A percentile compares a stretch with the other conserved stretches of the same genome.
These are phyloP conservation scores for Anser brachyrhynchus DNA, from an alignment of 2,113 vertebrate genomes.

Conservation along the genomic window DNA sequence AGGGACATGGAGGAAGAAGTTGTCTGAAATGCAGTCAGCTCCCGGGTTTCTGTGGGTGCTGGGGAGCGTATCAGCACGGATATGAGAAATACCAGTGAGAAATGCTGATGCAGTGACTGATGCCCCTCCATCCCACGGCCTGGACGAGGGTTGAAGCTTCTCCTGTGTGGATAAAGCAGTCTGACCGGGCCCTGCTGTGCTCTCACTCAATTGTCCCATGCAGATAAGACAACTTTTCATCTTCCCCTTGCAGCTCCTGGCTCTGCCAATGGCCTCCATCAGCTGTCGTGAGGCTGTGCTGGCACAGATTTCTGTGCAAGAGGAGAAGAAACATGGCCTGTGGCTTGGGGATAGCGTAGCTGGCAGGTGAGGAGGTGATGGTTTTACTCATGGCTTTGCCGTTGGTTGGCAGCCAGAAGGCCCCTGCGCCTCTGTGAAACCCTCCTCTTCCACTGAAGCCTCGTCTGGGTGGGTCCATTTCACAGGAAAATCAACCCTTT, in stretches of 20 bases:
- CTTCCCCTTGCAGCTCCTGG: neutral
- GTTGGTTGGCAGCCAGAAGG: neutral
- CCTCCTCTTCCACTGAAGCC: neutral
- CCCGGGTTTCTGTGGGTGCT: neutral
- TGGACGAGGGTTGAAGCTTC: neutral
- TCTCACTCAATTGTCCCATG: rapidly evolving
- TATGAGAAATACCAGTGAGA: neutral
- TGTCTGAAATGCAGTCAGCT: neutral
- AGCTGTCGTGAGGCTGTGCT: neutral
- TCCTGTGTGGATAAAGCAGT: neutral
- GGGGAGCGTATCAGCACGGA: neutral
- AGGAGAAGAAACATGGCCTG: neutral
- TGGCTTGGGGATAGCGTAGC: neutral
- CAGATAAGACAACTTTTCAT: neutral
- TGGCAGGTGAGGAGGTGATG: neutral
- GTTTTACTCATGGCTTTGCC: neutral
- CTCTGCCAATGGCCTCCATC: neutral
- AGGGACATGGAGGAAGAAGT: neutral
- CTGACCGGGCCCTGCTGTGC: neutral
- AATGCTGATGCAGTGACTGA: neutral
- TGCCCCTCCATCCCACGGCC: neutral
- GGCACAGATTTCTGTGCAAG: neutral
- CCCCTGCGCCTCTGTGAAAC: neutral
- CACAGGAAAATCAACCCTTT: neutral
- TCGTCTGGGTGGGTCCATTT: neutral